Evolutionary conservation across 92 coral and sea anemone species (phyloP), one percentile per base, ranked within the genome.

Genomic region (Siderastrea radians): DNA sequence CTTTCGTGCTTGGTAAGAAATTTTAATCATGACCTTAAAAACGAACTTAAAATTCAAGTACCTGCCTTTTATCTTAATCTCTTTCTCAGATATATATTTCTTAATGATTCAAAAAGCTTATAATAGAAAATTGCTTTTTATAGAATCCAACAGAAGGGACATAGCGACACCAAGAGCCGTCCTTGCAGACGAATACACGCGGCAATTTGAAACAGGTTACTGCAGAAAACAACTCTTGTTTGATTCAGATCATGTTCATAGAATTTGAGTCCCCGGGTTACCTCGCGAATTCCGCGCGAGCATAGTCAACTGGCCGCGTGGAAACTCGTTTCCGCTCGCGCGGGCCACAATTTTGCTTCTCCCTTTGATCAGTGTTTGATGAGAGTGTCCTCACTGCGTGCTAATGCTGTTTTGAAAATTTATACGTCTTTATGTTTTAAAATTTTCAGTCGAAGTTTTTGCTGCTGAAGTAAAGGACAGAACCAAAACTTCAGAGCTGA

Each of bases 151-250:
- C 8, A 47, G 53, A 65, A 46, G 7, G 38, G 66, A 45, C 54
- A 55, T 11, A 55, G 51, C 43, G 13, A 64, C 61, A 26, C 91
- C 96, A 9, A 75, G 94, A 69, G 96, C 98, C 5, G 90, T 97
- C 65, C 93, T 97, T 9, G 92, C 96, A 54, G 96, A 92, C 75
- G 92, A 96, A 76, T 94, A 82, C 89, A 84, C 88, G n/a, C 94
- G 95, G 52, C 69, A 78, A 14, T 14, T 95, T 64, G 95, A 96
- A 83, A 94, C 99, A 82, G 96, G 99, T 96, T 44, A 47, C 45
- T 4, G 14, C 9, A 61, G 16, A 50, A 74, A 17, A 6, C 17
- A n/a, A 14, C 2, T 50, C 4, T 65, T 17, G 12, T 48, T 62
- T 13, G 47, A 13, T 49, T 54, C 13, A 14, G 1, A 58, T 53